Conservation (phyloP, 2,888 invertebrate genomes). For the Ommatoiulus sabulosus region DNA sequence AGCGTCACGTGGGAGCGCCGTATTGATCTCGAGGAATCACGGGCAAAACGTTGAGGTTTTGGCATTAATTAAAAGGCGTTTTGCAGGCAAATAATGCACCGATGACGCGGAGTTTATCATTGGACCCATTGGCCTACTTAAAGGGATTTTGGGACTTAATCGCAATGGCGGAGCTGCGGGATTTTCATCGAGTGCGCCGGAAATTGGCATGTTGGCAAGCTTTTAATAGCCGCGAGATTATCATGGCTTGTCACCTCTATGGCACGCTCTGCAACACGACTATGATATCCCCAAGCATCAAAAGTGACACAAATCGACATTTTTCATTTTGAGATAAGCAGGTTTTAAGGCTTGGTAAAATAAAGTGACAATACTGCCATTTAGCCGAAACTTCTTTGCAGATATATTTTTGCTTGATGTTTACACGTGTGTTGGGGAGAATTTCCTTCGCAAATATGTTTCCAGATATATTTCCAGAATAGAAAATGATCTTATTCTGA, state of each 20-base stretch:
- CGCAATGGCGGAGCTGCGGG: neutral
- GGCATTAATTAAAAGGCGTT: slow-evolving; percentile 10
- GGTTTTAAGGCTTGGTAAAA: no score
- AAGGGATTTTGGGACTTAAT: neutral
- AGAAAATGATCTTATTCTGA: no score
- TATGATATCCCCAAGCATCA: no score
- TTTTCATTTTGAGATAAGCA: no score
- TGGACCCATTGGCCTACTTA: slow-evolving; percentile 19
- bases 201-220: slow-evolving; percentile 19
- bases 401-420: no score
- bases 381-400: no score
- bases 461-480: no score
- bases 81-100: neutral
- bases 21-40: neutral
- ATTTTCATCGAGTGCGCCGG: neutral
- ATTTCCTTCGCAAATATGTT: no score
- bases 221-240: neutral
- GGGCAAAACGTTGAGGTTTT: neutral
- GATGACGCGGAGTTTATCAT: slow-evolving; percentile 8
- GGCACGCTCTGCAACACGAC: neutral
- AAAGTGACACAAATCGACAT: no score
- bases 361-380: no score
- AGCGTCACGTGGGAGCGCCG: neutral
- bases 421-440: no score
- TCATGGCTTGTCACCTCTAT: neutral